These are phyloP conservation scores for Pogoniulus pusillus DNA, from an alignment of 2,797 vertebrate species.

Conservation along the genomic window DNA sequence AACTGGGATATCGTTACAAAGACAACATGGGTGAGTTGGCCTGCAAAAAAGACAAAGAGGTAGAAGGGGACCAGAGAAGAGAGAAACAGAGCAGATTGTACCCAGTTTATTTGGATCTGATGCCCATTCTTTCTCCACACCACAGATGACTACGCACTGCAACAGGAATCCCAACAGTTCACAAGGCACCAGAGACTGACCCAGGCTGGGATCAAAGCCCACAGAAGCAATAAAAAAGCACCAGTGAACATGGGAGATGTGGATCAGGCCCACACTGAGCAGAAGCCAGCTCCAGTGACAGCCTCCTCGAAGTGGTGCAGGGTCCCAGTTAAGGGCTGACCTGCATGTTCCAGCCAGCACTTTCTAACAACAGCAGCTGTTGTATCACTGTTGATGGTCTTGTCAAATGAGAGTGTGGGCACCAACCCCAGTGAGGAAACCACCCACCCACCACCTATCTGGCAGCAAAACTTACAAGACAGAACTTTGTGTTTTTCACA, in stretches of 20 bases:
- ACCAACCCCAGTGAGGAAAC: background rate
- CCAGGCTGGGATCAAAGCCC: background rate
- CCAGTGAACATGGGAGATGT: rapidly evolving
- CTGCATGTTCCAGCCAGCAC: background rate
- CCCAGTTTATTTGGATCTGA: background rate
- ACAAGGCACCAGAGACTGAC: background rate
- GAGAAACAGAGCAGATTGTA: background rate
- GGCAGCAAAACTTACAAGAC: background rate
- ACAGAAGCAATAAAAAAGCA: background rate
- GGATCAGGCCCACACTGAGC: background rate
- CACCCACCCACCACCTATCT: background rate
- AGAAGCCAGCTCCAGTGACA: background rate
- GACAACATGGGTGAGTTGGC: background rate
- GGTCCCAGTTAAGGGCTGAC: background rate
- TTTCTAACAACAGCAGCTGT: background rate
- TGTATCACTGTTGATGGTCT: background rate
- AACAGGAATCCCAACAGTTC: background rate
- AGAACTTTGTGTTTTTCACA: background rate
- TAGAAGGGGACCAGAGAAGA: background rate
- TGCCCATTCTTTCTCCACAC: background rate
- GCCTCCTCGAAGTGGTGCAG: background rate
- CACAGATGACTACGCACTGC: background rate
- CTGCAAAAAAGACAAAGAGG: background rate
- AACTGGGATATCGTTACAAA: background rate
- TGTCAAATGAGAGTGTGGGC: background rate